A percentile compares a stretch with the other conserved stretches of the same genome.
Evolutionary conservation across 2,888 invertebrate genomes (phyloP).

Genomic region (Idaea straminata): DNA sequence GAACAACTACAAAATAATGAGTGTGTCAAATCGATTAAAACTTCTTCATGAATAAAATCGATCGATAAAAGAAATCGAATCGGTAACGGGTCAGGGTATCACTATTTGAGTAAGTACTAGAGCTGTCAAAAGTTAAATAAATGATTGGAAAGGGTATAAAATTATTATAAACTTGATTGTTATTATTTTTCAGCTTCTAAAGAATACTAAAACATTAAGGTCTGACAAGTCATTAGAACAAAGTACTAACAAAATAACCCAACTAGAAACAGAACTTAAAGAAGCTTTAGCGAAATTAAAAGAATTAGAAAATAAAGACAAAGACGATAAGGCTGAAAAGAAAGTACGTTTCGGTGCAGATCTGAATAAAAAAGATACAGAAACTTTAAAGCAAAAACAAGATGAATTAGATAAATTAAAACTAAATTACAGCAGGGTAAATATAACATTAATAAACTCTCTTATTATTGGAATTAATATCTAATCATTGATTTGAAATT

Average conservation of each 20-base stretch:
- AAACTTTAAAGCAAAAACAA: constrained; percentile 65
- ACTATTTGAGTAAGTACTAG: too few relatives aligned
- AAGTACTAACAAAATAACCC: constrained; percentile 80
- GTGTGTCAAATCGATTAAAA: too few relatives aligned
- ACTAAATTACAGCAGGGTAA: constrained; percentile 70
- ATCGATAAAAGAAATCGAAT: too few relatives aligned
- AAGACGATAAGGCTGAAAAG: constrained; percentile 76
- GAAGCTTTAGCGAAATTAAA: constrained; percentile 80
- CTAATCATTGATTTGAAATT: constrained; percentile 20
- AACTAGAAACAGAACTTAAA: constrained; percentile 82
- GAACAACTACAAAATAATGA: too few relatives aligned
- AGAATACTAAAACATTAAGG: constrained; percentile 76
- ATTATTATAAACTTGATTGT: constrained; percentile 5
- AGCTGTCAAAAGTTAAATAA: too few relatives aligned
- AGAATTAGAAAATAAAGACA: constrained; percentile 71
- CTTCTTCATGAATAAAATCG: too few relatives aligned
- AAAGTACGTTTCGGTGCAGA: constrained; percentile 72
- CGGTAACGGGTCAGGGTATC: too few relatives aligned
- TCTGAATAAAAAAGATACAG: constrained; percentile 64
- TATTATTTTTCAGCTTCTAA: constrained; percentile 65
- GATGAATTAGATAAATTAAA: constrained; percentile 80
- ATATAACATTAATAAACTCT: constrained; percentile 8
- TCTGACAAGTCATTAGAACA: constrained; percentile 79
- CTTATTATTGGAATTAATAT: constrained; percentile 8
- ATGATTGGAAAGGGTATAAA: too few relatives aligned